These are phyloP conservation scores for Toxotes lorentzi DNA, from an alignment of 2,797 vertebrate genomes.

Conservation along the genomic window DNA sequence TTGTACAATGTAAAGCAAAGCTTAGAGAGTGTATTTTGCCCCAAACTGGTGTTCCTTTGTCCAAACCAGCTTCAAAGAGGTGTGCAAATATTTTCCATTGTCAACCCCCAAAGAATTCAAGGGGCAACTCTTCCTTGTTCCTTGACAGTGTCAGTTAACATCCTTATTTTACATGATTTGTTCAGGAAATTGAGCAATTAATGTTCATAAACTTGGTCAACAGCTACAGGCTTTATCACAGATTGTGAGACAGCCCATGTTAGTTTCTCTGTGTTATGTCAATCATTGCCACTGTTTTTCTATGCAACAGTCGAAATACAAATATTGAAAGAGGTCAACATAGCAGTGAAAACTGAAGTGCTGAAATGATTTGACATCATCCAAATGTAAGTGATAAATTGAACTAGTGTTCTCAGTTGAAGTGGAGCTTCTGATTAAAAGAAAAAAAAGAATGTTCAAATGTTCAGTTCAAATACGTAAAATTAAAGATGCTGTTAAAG, in stretches of 20 bases:
- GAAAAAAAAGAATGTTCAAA: not conserved
- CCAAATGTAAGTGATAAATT: not conserved
- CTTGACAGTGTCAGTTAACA: constrained; percentile 35
- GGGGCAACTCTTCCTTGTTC: constrained; percentile 56
- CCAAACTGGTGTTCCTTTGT: not conserved
- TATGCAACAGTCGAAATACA: not conserved
- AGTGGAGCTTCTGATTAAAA: not conserved
- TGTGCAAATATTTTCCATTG: constrained; percentile 28
- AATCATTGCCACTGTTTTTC: not conserved
- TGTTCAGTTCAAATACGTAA: not conserved
- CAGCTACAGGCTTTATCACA: not conserved
- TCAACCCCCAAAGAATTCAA: not conserved
- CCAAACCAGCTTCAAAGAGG: not conserved
- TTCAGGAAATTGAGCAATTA: not conserved
- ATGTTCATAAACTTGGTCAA: not conserved
- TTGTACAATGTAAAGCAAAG: not conserved
- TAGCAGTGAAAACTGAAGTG: not conserved
- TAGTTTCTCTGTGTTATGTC: not conserved
- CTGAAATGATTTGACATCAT: not conserved
- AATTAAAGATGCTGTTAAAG: not conserved
- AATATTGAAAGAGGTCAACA: not conserved
- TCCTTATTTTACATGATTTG: not conserved
- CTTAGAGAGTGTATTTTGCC: not conserved
- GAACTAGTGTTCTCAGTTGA: not conserved
- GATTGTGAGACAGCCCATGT: not conserved